Evolutionary conservation across 2,797 vertebrate species (phyloP), one percentile per base, ranked within the genome.

Genomic region (Pterois miles): DNA sequence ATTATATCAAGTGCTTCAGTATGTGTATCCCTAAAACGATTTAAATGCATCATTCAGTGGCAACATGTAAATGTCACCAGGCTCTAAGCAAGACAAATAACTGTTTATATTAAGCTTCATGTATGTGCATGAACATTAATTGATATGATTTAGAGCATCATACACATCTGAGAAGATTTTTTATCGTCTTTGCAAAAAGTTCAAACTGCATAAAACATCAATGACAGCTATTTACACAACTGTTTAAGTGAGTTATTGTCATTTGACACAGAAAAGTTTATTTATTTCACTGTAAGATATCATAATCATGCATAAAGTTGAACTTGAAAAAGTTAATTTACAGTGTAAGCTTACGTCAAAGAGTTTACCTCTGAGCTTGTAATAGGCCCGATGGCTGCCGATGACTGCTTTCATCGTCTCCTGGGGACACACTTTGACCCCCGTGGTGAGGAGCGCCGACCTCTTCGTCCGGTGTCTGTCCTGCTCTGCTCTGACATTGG

Each of bases 371-470:
- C 96, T 93, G 83, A 97, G 91, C 91, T 96, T 97, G 76, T 98
- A 99, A 92, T 98, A 99, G 50, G 96, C 96, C 80, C 96, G 95
- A 78, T 98, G 97, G 90, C 96, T 97, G 86, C 95, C 92, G 88
- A 98, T 91, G 89, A 98, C 95, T 46, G 97, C 95, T 74, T 95
- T 96, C 90, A 97, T 89, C 7, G 96, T 97, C 89, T 98, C 97
- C 80, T 97, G 97, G 2, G 97, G 96, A 88, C 98, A 99, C 58
- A 98, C 92, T 93, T 97, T 97, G 92, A 97, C 95, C 53, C 96
- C 97, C 1, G 96, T 95, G 83, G 93, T 94, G 85, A 96, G 95
- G 76, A 96, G 74, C 0, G 93, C 64, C 6, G 97, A 97, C 93
- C 97, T 96, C 92, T 96, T 98, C 11, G 91, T 93, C 86, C 96